A percentile compares a stretch with the other conserved stretches of the same genome.
Evolutionary conservation across 2,797 vertebrate species (phyloP).

Genomic region (Anolis apletophallus): DNA sequence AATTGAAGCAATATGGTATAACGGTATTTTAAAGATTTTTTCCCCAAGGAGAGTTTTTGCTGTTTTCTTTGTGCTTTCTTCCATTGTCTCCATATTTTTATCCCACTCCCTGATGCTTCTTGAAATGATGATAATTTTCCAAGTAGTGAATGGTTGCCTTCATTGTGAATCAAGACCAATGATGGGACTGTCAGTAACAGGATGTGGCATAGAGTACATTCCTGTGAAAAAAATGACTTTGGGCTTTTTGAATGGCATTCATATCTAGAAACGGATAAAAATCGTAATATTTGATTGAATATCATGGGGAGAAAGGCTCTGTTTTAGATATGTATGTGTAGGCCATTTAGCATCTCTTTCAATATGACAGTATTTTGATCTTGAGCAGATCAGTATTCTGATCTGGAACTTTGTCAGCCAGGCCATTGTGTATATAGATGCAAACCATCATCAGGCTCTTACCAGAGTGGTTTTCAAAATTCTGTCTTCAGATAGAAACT

Average conservation of each 20-base stretch:
- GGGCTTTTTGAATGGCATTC: background rate
- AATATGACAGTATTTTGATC: background rate
- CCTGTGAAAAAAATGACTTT: background rate
- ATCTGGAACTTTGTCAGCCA: background rate
- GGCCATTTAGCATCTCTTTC: background rate
- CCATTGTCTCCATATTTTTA: background rate
- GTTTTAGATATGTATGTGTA: background rate
- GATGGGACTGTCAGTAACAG: background rate
- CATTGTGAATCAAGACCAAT: background rate
- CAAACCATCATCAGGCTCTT: background rate
- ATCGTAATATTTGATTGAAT: background rate
- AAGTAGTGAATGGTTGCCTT: conserved; percentile 1
- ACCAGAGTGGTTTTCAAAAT: background rate
- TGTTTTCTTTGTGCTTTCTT: background rate
- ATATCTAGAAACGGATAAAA: conserved; percentile 15
- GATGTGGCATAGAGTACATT: accelerated
- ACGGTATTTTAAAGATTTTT: conserved; percentile 26
- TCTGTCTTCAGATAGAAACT: background rate
- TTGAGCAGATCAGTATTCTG: background rate
- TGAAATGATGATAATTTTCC: conserved; percentile 30
- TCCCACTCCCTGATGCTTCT: background rate
- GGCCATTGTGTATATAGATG: background rate
- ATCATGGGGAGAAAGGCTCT: background rate
- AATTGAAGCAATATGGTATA: background rate
- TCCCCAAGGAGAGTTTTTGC: background rate